Evolutionary conservation across 1,140 invertebrate species (phyloP).

Genomic region (Drosophila cardini): DNA sequence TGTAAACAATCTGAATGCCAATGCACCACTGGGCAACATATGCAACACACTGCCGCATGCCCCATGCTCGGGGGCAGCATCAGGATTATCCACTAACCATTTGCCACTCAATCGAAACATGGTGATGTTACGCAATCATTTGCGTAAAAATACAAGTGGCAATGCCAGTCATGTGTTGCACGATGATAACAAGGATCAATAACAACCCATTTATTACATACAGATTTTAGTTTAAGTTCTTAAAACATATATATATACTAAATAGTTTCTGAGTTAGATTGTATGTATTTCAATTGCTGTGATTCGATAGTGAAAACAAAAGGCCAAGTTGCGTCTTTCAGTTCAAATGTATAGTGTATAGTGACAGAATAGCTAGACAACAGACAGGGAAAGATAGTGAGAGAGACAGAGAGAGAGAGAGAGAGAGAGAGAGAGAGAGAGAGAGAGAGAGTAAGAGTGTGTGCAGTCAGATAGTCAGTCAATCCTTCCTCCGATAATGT

Average conservation of each 20-base stretch:
- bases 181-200: conserved; percentile 55
- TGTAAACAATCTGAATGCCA: conserved; percentile 18
- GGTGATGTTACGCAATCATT: conserved; percentile 81
- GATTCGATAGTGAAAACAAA: conserved; percentile 80
- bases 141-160: conserved; percentile 75
- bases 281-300: conserved; percentile 80
- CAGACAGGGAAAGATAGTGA: conserved; percentile 24
- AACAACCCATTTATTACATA: conserved; percentile 61
- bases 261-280: conserved; percentile 54
- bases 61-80: conserved; percentile 45
- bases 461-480: conserved; percentile 72
- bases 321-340: conserved; percentile 80
- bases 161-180: conserved; percentile 28
- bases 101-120: conserved; percentile 76
- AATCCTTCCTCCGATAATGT: conserved; percentile 83
- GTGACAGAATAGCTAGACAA: conserved; percentile 32
- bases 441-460: conserved; percentile 17
- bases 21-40: conserved; percentile 70
- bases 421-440: conserved; percentile 16
- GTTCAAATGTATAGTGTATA: conserved; percentile 84
- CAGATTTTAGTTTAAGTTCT: conserved; percentile 61
- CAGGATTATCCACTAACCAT: conserved; percentile 48
- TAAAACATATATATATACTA: conserved; percentile 27
- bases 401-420: conserved; percentile 18
- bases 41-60: conserved; percentile 81